A percentile compares a stretch with the other conserved stretches of the same genome.
Evolutionary conservation across 1,140 invertebrate genomes (phyloP).

Genomic region (Achroia grisella): DNA sequence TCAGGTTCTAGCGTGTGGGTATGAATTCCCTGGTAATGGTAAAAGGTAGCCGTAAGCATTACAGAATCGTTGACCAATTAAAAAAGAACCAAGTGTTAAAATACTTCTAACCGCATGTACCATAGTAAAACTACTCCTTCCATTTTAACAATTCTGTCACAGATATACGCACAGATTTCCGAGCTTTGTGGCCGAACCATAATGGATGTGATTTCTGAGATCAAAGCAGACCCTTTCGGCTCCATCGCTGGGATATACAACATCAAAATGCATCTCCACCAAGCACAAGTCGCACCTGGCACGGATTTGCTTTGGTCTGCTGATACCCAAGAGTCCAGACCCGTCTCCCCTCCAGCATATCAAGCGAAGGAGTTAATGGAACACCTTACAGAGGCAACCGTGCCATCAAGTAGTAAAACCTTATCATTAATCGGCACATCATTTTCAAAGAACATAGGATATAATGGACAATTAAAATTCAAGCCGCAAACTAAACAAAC

Average conservation of each 20-base stretch:
- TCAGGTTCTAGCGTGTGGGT: too few species aligned
- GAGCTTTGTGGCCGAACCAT: slow-evolving; percentile 34
- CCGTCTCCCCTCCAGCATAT: slow-evolving; percentile 44
- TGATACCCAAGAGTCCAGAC: slow-evolving; percentile 32
- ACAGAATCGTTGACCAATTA: too few species aligned
- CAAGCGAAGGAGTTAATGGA: slow-evolving; percentile 15
- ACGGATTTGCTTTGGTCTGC: slow-evolving; percentile 48
- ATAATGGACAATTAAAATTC: background rate
- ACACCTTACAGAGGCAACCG: background rate
- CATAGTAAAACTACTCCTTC: too few species aligned
- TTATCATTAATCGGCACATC: background rate
- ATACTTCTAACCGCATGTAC: too few species aligned
- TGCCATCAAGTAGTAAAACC: background rate
- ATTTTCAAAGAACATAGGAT: background rate
- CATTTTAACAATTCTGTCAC: slow-evolving; percentile 6
- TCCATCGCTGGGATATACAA: slow-evolving; percentile 54
- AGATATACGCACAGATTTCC: slow-evolving; percentile 55
- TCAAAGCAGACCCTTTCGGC: slow-evolving; percentile 57
- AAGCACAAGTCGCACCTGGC: slow-evolving; percentile 28
- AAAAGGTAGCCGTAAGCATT: too few species aligned
- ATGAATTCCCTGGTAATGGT: too few species aligned
- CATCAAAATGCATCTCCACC: slow-evolving; percentile 48
- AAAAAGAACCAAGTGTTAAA: too few species aligned
- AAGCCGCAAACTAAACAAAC: background rate
- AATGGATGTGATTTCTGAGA: slow-evolving; percentile 45